These are phyloP conservation scores for Ctenopoma multispine DNA, from an alignment of 2,797 vertebrate species.

Conservation along the genomic window DNA sequence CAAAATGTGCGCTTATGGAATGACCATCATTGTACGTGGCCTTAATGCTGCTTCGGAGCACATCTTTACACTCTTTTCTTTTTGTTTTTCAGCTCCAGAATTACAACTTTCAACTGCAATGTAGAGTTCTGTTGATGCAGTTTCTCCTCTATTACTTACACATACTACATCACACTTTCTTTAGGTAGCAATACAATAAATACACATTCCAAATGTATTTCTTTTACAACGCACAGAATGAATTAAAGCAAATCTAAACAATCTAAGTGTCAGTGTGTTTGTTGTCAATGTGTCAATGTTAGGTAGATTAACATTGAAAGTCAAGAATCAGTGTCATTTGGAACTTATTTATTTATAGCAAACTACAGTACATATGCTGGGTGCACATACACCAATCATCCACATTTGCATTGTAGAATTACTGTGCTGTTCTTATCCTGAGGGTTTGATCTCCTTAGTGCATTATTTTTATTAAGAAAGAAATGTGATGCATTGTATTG, in stretches of 20 bases:
- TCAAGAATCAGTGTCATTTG: not conserved
- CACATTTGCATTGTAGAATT: not conserved
- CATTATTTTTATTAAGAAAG: not conserved
- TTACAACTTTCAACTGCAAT: not conserved
- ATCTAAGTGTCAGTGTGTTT: not conserved
- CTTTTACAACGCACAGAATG: not conserved
- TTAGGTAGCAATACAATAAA: too few relatives aligned
- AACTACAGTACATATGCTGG: not conserved
- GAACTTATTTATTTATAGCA: not conserved
- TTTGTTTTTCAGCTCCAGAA: slow-evolving; percentile 28
- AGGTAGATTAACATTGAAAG: not conserved
- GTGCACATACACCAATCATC: not conserved
- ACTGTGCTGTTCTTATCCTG: not conserved
- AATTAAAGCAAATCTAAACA: not conserved
- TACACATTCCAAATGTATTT: too few relatives aligned
- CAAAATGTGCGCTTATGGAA: slow-evolving; percentile 2
- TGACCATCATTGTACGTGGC: not conserved
- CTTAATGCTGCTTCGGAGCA: not conserved
- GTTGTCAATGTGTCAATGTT: too few relatives aligned
- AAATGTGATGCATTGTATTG: not conserved
- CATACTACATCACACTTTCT: too few relatives aligned
- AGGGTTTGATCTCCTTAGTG: not conserved
- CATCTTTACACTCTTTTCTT: not conserved
- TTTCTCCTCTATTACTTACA: not conserved
- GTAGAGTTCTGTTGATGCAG: not conserved